A percentile compares a stretch with the other conserved stretches of the same genome.
These are phyloP conservation scores for Nestor notabilis DNA, from an alignment of 2,113 vertebrate species.

Conservation along the genomic window DNA sequence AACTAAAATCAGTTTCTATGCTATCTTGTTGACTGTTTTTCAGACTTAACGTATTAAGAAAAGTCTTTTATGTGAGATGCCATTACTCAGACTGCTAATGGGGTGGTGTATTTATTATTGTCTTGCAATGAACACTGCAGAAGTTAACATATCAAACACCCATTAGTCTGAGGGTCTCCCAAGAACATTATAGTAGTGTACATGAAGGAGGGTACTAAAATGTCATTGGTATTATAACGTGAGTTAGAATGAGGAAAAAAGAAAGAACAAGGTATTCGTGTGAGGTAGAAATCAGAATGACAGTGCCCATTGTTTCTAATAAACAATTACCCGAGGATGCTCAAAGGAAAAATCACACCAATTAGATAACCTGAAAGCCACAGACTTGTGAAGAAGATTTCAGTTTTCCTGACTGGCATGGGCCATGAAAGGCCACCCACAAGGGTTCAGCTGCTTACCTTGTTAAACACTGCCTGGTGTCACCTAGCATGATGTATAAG, in stretches of 20 bases:
- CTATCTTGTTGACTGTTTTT: not conserved
- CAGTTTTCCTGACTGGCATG: not conserved
- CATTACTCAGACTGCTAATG: not conserved
- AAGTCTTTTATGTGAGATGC: not conserved
- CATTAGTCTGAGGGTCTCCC: not conserved
- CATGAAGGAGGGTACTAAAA: not conserved
- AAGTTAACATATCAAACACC: not conserved
- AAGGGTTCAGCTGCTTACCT: not conserved
- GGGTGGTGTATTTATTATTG: not conserved
- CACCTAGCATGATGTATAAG: conserved; percentile 9
- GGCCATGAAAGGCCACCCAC: not conserved
- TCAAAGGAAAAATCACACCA: not conserved
- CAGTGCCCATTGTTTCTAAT: not conserved
- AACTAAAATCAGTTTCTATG: not conserved
- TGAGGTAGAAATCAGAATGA: not conserved
- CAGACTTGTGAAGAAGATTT: not conserved
- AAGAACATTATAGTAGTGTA: not conserved
- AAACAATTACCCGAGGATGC: not conserved
- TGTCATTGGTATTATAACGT: not conserved
- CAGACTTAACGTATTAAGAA: not conserved
- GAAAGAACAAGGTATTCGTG: not conserved
- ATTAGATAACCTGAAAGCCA: not conserved
- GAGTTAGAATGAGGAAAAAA: not conserved
- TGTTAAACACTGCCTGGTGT: conserved; percentile 2
- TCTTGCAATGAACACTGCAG: not conserved